These are phyloP conservation scores for Microctenopoma stevenorrisi DNA, from an alignment of 2,797 vertebrate species.

Conservation along the genomic window DNA sequence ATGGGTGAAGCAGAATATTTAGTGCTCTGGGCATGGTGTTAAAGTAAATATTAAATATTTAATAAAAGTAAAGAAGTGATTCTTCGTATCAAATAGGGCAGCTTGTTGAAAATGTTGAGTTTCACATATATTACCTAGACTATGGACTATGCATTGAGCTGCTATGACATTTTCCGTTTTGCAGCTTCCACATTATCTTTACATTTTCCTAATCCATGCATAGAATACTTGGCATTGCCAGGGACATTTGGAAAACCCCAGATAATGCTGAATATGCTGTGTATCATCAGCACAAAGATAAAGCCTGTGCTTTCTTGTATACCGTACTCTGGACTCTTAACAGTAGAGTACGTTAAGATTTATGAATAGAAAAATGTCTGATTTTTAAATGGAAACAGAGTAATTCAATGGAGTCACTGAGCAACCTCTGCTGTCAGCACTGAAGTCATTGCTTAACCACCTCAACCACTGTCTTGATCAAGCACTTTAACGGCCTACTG, in stretches of 20 bases:
- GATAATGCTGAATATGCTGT: conserved; percentile 18
- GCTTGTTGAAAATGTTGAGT: neutral
- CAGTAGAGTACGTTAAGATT: neutral
- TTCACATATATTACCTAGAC: neutral
- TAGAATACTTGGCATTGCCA: too few species aligned
- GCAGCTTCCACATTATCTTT: too few species aligned
- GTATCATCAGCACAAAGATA: conserved; percentile 9
- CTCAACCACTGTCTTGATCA: conserved; percentile 62
- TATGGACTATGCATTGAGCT: neutral
- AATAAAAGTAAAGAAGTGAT: neutral
- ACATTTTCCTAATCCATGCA: neutral
- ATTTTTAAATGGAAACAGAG: neutral
- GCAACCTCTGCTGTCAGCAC: conserved; percentile 9
- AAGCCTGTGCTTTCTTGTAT: conserved; percentile 2
- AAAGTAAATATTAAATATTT: neutral
- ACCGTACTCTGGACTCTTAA: neutral
- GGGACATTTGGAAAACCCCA: neutral
- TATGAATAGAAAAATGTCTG: neutral
- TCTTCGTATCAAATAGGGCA: neutral
- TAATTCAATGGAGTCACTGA: conserved; percentile 14
- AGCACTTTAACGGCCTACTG: conserved; percentile 40
- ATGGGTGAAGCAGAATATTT: neutral
- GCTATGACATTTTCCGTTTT: neutral
- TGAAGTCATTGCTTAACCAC: conserved; percentile 47
- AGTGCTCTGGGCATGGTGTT: neutral